Conservation (phyloP, 1,140 invertebrate genomes). For the Diabrotica virgifera region DNA sequence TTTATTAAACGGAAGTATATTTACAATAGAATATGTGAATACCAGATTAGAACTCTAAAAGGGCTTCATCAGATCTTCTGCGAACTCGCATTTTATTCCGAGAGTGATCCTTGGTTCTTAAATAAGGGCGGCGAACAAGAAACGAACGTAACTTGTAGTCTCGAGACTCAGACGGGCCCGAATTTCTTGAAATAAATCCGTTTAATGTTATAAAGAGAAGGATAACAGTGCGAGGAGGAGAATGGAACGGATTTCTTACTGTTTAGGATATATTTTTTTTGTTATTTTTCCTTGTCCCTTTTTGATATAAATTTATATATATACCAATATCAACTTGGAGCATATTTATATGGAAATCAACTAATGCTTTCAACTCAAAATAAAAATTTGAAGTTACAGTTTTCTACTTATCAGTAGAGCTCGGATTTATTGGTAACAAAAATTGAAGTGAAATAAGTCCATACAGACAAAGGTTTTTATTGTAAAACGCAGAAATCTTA, state of each 20-base stretch:
- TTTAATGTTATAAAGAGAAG: constrained; percentile 13
- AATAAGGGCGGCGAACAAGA: constrained; percentile 11
- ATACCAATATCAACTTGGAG: not conserved
- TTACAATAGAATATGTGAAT: constrained; percentile 12
- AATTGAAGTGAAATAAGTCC: no score
- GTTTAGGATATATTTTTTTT: not conserved
- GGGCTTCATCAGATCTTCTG: not conserved
- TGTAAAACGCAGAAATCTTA: no score
- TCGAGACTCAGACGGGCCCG: constrained; percentile 1
- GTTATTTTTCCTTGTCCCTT: not conserved
- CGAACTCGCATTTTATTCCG: not conserved
- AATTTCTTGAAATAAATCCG: constrained; percentile 13
- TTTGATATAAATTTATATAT: not conserved
- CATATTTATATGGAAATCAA: no score
- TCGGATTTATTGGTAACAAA: no score
- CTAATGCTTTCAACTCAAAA: no score
- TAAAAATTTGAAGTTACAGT: no score
- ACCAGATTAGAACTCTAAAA: constrained; percentile 7
- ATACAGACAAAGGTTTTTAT: no score
- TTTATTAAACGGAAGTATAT: constrained; percentile 5
- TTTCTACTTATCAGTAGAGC: no score
- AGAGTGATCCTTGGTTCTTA: not conserved
- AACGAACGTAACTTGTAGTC: not conserved
- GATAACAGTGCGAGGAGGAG: constrained; percentile 5
- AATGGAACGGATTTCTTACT: not conserved